These are phyloP conservation scores for Pholis gunnellus DNA, from an alignment of 2,113 vertebrate genomes.

Conservation along the genomic window DNA sequence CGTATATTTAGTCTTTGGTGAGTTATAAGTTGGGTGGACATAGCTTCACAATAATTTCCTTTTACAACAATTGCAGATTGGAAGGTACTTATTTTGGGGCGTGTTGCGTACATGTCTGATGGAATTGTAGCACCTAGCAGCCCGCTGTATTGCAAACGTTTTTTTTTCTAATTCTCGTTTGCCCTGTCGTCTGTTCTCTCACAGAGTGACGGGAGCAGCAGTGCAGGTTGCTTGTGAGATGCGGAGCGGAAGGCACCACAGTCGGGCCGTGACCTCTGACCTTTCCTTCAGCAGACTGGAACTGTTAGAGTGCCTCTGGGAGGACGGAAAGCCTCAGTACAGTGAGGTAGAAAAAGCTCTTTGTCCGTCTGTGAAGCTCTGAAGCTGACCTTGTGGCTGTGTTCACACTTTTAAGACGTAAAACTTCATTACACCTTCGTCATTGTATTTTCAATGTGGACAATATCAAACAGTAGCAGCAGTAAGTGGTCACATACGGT, in stretches of 20 bases:
- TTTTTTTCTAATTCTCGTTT: not conserved
- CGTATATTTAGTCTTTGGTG: not conserved
- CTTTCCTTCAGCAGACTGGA: constrained; percentile 90
- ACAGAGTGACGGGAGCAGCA: constrained; percentile 87
- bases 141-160: not conserved
- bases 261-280: constrained; percentile 82
- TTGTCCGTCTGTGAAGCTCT: not conserved
- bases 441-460: not conserved
- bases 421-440: not conserved
- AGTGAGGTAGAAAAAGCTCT: constrained; percentile 83
- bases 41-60: not conserved
- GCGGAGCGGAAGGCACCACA: constrained; percentile 75
- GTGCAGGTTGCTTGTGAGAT: constrained; percentile 90
- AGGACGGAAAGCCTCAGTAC: constrained; percentile 80
- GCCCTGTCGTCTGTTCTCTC: not conserved
- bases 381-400: not conserved
- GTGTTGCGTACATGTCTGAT: not conserved
- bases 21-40: not conserved
- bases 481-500: not conserved
- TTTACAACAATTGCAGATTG: not conserved
- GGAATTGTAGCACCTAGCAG: not conserved
- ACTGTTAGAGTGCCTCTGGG: constrained; percentile 90
- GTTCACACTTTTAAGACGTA: not conserved
- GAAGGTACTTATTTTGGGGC: too few relatives aligned
- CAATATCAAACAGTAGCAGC: not conserved